These are phyloP conservation scores for Etheostoma perlongum DNA, from an alignment of 2,797 vertebrate genomes.

Conservation along the genomic window DNA sequence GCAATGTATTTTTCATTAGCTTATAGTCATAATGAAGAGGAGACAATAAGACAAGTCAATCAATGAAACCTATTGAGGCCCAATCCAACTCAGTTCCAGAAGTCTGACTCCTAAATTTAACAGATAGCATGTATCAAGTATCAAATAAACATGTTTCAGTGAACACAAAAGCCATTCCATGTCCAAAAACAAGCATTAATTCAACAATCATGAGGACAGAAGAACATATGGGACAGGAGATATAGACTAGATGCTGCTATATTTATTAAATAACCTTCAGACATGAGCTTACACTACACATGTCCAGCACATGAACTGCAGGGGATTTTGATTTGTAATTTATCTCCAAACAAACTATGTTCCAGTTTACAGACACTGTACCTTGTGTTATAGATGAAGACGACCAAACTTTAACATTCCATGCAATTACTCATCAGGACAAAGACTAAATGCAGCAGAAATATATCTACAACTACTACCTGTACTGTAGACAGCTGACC, in stretches of 20 bases:
- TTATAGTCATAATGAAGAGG: not conserved
- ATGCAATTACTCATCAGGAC: not conserved
- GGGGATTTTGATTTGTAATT: not conserved
- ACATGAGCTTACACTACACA: not conserved
- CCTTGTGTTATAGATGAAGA: not conserved
- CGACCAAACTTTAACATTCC: not conserved
- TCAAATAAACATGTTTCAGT: not conserved
- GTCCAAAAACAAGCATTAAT: not conserved
- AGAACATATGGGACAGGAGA: no score
- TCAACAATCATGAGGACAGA: not conserved
- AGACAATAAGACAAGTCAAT: not conserved
- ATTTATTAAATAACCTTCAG: no score
- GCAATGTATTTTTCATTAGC: constrained; percentile 4
- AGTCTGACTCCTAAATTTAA: not conserved
- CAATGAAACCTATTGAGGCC: not conserved
- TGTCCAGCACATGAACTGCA: not conserved
- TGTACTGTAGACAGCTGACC: not conserved
- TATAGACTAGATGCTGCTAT: no score
- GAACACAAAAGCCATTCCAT: not conserved
- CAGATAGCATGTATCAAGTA: not conserved
- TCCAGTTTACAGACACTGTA: not conserved
- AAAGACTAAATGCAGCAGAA: not conserved
- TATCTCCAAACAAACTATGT: not conserved
- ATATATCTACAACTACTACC: not conserved
- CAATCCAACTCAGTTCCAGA: not conserved